Base-by-base conservation (phyloP, 2,888 invertebrate genomes). In the Rhabditoides inermis region DNA sequence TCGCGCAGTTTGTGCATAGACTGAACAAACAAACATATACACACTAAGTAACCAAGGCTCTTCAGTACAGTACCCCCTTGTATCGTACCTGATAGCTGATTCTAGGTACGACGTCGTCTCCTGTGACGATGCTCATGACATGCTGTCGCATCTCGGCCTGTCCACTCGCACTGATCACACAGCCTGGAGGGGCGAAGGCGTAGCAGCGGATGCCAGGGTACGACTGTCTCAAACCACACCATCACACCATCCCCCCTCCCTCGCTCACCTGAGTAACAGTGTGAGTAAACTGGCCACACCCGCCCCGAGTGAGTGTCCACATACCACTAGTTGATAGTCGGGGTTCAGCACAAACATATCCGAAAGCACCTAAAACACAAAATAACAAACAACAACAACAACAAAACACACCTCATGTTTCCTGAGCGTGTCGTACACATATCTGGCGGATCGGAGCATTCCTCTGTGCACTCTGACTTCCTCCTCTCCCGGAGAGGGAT, bases 301-400 rank as follows among this genome's bases (percentile, higher is more conserved):
- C 12, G 88, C 90, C 7, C 91, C 91, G 47, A 90, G 80, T 78
- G 89, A 90, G 79, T 90, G 90, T 62, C 90, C 88, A 69, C 88
- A 88, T 12, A 90, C 79, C 30, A 87, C 84, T 46, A 90, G 81
- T 62, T 84, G 83, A 75, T 88, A 88, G 51, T 84, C 83, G 0
- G 86, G 86, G 77, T 84, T 85, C 69, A 83, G 83, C 52, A 83
- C 81, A 63, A 86, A 84, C 1, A 87, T 84, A 58, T 84, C 83
- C 49, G 86, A 85, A 10, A 88, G 79, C 6, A 86, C 82, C 27
- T 85, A 10, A 56, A 18, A 4, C 23, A 41, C 25, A 46, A 25
- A 10, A 41, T 20, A 44, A 39, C 26, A 36, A 40, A 32, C 22
- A 15, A 32, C 35, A 32, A 10, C 35, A 32, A 12, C 35, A 28